Evolutionary conservation across 2,797 vertebrate genomes (phyloP).

Genomic region (Propithecus deckenii): DNA sequence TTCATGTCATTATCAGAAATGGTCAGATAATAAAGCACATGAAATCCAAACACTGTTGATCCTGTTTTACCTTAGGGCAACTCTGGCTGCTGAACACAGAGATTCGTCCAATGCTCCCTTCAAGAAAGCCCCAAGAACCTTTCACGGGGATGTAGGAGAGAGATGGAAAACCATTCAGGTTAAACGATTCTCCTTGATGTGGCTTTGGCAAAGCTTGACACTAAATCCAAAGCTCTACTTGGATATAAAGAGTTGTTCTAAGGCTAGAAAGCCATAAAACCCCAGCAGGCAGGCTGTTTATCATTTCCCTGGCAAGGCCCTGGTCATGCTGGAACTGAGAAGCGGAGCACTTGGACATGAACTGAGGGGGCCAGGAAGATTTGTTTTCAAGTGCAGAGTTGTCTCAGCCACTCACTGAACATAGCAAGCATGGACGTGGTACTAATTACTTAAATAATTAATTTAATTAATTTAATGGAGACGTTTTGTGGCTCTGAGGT

Average conservation of each 20-base stretch:
- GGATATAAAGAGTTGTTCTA: conserved; percentile 51
- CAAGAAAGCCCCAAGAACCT: not conserved
- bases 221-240: conserved; percentile 17
- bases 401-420: not conserved
- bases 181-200: conserved; percentile 2
- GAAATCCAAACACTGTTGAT: not conserved
- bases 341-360: not conserved
- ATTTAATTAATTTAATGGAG: not conserved
- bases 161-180: conserved; percentile 44
- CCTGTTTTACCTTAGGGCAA: not conserved
- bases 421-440: not conserved
- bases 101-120: not conserved
- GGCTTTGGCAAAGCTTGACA: conserved; percentile 49
- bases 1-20: not conserved
- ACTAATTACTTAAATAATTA: not conserved
- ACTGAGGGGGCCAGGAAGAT: not conserved
- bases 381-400: not conserved
- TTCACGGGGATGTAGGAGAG: not conserved
- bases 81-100: not conserved
- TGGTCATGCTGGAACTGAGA: not conserved
- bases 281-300: conserved; percentile 51
- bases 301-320: conserved; percentile 46
- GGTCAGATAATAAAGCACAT: conserved; percentile 3
- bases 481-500: not conserved
- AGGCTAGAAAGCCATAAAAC: conserved; percentile 62